These are phyloP conservation scores for Lepidocyrtinus sp. DNA, from an alignment of 2,888 invertebrate species.

Conservation along the genomic window DNA sequence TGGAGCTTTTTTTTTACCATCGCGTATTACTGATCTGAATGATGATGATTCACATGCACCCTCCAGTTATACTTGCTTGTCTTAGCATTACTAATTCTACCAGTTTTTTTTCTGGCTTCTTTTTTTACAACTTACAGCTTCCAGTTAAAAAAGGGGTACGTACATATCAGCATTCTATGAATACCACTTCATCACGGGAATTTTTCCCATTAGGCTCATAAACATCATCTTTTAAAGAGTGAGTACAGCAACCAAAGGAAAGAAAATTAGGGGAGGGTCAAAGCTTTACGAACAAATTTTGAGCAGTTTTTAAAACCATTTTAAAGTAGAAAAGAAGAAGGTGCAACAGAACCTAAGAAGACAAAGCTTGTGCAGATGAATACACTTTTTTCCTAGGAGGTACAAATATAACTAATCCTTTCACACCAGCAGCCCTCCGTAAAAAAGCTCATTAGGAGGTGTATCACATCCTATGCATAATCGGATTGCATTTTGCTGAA, in stretches of 20 bases:
- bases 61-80: conserved; percentile 10
- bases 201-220: conserved; percentile 61
- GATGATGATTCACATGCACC: conserved; percentile 15
- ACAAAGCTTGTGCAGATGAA: neutral
- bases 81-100: too few species aligned
- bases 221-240: conserved; percentile 56
- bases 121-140: too few species aligned
- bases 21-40: conserved; percentile 42
- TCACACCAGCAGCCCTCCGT: neutral
- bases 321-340: neutral
- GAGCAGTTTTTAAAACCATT: neutral
- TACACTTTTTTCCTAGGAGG: neutral
- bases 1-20: conserved; percentile 5
- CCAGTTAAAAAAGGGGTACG: neutral
- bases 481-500: neutral
- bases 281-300: conserved; percentile 1
- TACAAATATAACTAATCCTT: neutral
- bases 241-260: conserved; percentile 1
- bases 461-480: conserved; percentile 2
- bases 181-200: conserved; percentile 60
- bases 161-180: conserved; percentile 58
- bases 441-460: conserved; percentile 55
- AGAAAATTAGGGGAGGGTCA: conserved; percentile 1
- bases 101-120: too few species aligned
- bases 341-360: too few species aligned